Evolutionary conservation across 1,140 invertebrate species (phyloP), one percentile per base, ranked within the genome.

Genomic region (Cyrtorhinus lividipennis): DNA sequence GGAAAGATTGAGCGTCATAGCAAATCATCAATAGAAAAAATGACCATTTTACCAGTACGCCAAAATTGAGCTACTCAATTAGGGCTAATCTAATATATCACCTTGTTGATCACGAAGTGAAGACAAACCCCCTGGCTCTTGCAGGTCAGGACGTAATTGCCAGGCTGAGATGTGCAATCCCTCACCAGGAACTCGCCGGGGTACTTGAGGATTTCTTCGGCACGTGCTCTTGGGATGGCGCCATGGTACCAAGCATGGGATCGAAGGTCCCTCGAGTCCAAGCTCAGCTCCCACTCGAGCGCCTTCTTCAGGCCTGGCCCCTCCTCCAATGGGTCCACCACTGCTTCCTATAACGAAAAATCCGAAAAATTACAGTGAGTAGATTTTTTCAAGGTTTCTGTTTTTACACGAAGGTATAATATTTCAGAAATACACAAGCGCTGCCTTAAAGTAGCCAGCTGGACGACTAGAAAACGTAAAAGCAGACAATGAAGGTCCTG

Each of bases 191-290:
- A 96, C 67, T 93, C 85, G n/a, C 92, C 84, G 26, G 77, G 71
- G 24, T 84, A 80, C 15, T 79, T 75, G 15, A 95, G 80, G 56
- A 93, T 80, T 62, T 80, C 79, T 72, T 97, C 93, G 0, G 93
- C 91, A 12, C 85, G 78, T 3, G 82, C 82, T 3, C 94, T 77
- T 0, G 88, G 85, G 38, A 96, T 83, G 46, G 84, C 83, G 0
- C 93, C 94, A 71, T 96, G 93, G 71, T 95, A 92, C 93, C 92
- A 97, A 2, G 90, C 89, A 71, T 94, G 90, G 0, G 89, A 92
- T 27, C 90, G 79, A 53, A 94, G 77, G 72, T 93, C 89, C 15
- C 86, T 78, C 2, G 82, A 81, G 71, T 91, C 87, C 65, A 92
- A 72, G 20, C 87, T 85, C 24, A 93, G 75, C 73, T 93, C 90